Conservation (phyloP, 2,113 vertebrate species). For the Alaudala cheleensis region DNA sequence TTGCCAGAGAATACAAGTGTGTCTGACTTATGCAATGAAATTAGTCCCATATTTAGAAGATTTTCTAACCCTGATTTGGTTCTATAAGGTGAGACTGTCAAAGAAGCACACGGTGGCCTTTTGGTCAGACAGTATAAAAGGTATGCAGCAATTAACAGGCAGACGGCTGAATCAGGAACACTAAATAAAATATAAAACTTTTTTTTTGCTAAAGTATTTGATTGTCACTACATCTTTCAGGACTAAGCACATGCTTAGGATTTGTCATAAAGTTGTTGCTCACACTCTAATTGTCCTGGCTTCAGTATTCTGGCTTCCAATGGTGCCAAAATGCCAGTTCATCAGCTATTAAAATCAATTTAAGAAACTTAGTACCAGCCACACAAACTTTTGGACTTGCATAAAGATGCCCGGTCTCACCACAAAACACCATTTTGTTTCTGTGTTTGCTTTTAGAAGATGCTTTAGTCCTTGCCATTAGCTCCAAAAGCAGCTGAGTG, state of each 20-base stretch:
- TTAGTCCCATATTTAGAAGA: not conserved
- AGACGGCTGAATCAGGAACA: not conserved
- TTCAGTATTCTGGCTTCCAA: not conserved
- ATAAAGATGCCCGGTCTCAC: not conserved
- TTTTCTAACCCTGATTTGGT: not conserved
- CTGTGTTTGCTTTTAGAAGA: not conserved
- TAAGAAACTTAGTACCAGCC: not conserved
- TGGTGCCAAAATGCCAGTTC: not conserved
- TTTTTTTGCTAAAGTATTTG: conserved; percentile 31
- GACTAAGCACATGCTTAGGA: not conserved
- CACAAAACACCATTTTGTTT: not conserved
- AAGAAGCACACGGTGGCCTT: not conserved
- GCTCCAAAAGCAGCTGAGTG: not conserved
- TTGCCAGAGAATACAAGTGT: not conserved
- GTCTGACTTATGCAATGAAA: not conserved
- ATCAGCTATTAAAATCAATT: not conserved
- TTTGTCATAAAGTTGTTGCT: not conserved
- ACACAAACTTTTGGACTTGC: not conserved
- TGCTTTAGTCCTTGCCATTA: not conserved
- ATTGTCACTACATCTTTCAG: not conserved
- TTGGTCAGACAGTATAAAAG: not conserved
- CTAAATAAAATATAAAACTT: not conserved
- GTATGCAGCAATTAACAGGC: not conserved
- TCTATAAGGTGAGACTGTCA: not conserved
- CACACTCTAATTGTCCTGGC: not conserved